Base-by-base conservation (phyloP, 2,888 invertebrate genomes). In the Nasonovia ribisnigri region DNA sequence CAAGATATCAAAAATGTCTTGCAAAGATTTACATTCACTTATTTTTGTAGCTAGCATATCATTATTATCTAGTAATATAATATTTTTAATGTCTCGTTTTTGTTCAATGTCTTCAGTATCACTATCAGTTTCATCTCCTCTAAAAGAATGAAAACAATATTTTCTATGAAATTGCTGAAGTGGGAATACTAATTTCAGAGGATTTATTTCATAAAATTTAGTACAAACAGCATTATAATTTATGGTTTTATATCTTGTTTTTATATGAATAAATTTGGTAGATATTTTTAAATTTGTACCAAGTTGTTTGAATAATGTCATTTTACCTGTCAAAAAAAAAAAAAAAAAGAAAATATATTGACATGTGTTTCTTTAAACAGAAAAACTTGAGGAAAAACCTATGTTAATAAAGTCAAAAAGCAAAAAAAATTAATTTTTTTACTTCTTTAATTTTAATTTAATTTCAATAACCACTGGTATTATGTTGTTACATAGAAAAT, bases 21-120 rank as follows among this genome's bases (percentile, higher is more conserved):
- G 86, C n/a, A 90, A 67, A 48, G 93, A 93, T 84, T 93, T 90
- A 51, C 90, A 46, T 90, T 93, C 90, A 67, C 51, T 60, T 29
- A 93, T 90, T 90, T 93, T 48, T 60, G 16, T 67, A n/a, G 60
- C 24, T 24, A 93, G 43, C 43, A 8, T 4, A 90, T 93, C 93
- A 87, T 93, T 67, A 67, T n/a, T 24, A 60, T 67, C 51, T 60
- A 60, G 87, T 42, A 93, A 43, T 93, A 93, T 93, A 42, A 87
- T 24, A 8, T 60, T 67, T 93, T 93, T 93, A 67, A 93, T 90
- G 24, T 93, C 60, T 29, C 93, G 84, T 87, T 51, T 90, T 67
- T 29, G n/a, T 60, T 90, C 90, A 90, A 51, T 51, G 42, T 93
- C 93, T 26, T 93, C 93, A 86, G 8, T n/a, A 67, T 93, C 93